Conservation (phyloP, 2,888 invertebrate genomes). For the Carterocephalus palaemon region DNA sequence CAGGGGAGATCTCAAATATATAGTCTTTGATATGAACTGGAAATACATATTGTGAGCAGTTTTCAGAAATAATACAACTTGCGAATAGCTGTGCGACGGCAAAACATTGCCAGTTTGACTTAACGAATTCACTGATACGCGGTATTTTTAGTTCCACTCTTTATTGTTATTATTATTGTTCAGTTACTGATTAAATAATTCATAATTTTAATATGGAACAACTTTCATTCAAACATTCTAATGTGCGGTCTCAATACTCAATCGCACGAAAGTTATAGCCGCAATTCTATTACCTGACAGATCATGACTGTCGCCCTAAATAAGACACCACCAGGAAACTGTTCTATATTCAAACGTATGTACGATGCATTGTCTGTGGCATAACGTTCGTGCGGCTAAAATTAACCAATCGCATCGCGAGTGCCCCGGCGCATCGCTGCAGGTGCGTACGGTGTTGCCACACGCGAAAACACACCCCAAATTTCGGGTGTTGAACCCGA, state of each 20-base stretch:
- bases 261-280: slow-evolving; percentile 14
- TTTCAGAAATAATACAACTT: too few relatives aligned
- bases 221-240: slow-evolving; percentile 15
- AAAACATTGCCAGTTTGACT: too few relatives aligned
- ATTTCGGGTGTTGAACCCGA: slow-evolving; percentile 40
- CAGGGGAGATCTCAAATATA: too few relatives aligned
- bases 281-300: slow-evolving; percentile 19
- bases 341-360: slow-evolving; percentile 25
- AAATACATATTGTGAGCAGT: too few relatives aligned
- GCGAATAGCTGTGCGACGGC: too few relatives aligned
- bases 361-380: slow-evolving; percentile 48
- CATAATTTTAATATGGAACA: background rate
- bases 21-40: too few relatives aligned
- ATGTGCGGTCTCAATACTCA: slow-evolving; percentile 14
- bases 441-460: slow-evolving; percentile 63
- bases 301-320: slow-evolving; percentile 22
- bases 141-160: too few relatives aligned
- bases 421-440: slow-evolving; percentile 66
- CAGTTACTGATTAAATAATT: background rate
- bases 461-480: slow-evolving; percentile 44
- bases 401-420: slow-evolving; percentile 61
- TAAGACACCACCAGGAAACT: slow-evolving; percentile 22
- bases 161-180: background rate
- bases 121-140: too few relatives aligned
- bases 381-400: slow-evolving; percentile 62